Percentiles rank a stretch among this genome's conserved stretches.
phyloP scores from a whole-genome alignment of 2,888 invertebrate species.

The Alloscopus bannaensis region DNA sequence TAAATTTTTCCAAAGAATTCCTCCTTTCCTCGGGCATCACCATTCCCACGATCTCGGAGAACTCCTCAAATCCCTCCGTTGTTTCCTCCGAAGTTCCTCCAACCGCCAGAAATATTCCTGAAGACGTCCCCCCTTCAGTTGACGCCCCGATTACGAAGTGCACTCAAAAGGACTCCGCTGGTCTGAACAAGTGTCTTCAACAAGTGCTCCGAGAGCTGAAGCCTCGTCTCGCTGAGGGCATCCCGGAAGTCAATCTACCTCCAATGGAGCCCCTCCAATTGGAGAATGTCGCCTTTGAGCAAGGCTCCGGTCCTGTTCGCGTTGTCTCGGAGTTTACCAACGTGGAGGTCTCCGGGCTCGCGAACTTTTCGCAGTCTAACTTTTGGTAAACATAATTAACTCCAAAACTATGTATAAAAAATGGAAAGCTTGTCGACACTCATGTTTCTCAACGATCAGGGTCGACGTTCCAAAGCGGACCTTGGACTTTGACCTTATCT shows the following conservation, averaged over 20 bases:
- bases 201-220: constrained; percentile 67
- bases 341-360: constrained; percentile 82
- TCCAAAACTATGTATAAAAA: too few relatives aligned
- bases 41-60: too few relatives aligned
- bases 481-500: constrained; percentile 78
- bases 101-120: background rate
- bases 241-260: constrained; percentile 84
- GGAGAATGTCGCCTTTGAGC: constrained; percentile 85
- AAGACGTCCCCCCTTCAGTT: background rate
- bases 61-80: too few relatives aligned
- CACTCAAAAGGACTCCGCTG: constrained; percentile 58
- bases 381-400: constrained; percentile 79
- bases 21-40: too few relatives aligned
- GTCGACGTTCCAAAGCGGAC: constrained; percentile 77
- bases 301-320: constrained; percentile 85
- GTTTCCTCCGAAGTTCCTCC: background rate
- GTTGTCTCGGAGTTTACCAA: constrained; percentile 85
- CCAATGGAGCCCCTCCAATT: constrained; percentile 85
- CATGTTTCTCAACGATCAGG: too few relatives aligned
- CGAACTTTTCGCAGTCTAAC: constrained; percentile 78
- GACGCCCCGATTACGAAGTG: constrained; percentile 35
- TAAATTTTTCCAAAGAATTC: too few relatives aligned
- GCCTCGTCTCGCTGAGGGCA: constrained; percentile 77
- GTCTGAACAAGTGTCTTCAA: constrained; percentile 69
- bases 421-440: too few relatives aligned